phyloP scores from a whole-genome alignment of 53 echinoderm and acorn worm genomes.

The Hippasteria phrygiana region DNA sequence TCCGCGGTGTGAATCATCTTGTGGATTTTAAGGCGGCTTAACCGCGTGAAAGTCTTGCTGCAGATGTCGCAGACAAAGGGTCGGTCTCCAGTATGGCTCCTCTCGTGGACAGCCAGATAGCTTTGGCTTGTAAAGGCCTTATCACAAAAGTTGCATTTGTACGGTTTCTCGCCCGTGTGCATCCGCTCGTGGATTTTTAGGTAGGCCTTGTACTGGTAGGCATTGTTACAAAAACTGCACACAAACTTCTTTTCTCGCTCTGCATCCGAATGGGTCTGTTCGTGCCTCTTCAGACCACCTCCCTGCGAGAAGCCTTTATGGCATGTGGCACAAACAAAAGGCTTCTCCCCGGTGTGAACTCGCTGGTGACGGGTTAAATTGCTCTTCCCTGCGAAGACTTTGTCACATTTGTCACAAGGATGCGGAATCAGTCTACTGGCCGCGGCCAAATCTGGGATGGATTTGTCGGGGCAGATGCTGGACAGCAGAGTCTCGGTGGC shows the following conservation, averaged over 20 bases:
- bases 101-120: not conserved
- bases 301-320: constrained; percentile 1
- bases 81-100: not conserved
- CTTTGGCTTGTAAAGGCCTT: not conserved
- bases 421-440: not conserved
- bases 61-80: not conserved
- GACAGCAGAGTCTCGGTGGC: too few species aligned
- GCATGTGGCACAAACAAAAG: constrained; percentile 2
- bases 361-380: not conserved
- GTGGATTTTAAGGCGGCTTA: not conserved
- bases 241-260: not conserved
- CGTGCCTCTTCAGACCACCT: not conserved
- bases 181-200: constrained; percentile 34
- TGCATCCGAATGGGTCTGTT: not conserved
- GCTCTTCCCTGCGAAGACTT: not conserved
- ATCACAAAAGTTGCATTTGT: not conserved
- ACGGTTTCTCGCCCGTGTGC: constrained; percentile 57
- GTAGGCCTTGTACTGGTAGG: not conserved
- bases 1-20: not conserved
- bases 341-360: constrained; percentile 38
- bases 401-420: not conserved
- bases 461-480: too few species aligned
- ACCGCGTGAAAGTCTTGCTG: not conserved
- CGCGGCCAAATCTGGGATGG: not conserved
- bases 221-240: not conserved